These are phyloP conservation scores for Catotricha subobsoleta DNA, from an alignment of 2,888 invertebrate genomes.

Conservation along the genomic window DNA sequence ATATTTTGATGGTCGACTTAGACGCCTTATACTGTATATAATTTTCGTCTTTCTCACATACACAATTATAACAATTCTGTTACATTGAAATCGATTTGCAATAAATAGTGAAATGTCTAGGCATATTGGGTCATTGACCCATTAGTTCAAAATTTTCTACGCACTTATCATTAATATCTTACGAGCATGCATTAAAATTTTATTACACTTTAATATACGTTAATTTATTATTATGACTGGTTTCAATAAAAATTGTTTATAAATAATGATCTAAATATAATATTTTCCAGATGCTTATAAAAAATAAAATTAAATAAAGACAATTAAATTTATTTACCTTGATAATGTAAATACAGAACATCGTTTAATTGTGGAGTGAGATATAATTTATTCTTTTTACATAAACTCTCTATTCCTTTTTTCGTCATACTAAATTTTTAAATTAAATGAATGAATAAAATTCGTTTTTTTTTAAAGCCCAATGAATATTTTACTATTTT, in stretches of 20 bases:
- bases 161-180: too few species aligned
- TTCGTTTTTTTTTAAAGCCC: background rate
- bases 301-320: background rate
- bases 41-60: too few species aligned
- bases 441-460: background rate
- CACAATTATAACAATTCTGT: too few species aligned
- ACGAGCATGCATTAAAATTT: too few species aligned
- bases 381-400: constrained; percentile 70
- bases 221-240: too few species aligned
- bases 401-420: constrained; percentile 58
- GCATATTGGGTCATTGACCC: too few species aligned
- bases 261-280: background rate
- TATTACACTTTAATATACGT: too few species aligned
- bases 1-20: too few species aligned
- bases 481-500: background rate
- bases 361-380: constrained; percentile 79
- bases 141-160: too few species aligned
- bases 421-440: constrained; percentile 55
- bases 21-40: too few species aligned
- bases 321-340: constrained; percentile 39
- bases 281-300: background rate
- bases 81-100: too few species aligned
- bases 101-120: too few species aligned
- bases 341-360: constrained; percentile 82
- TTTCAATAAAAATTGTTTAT: background rate